phyloP scores from a whole-genome alignment of 2,797 vertebrate species.

The Margarornis squamiger region DNA sequence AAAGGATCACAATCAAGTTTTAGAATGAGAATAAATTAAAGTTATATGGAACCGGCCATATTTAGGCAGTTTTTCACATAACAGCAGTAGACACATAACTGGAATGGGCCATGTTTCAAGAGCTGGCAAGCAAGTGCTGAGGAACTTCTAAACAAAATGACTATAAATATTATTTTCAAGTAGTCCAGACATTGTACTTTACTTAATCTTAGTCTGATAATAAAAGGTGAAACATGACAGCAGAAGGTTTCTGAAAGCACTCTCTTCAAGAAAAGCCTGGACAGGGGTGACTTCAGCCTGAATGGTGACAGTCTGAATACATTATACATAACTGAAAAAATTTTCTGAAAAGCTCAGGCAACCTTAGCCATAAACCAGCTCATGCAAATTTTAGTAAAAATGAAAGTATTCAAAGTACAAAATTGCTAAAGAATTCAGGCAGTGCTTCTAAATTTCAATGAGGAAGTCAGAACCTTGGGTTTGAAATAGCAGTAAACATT shows the following conservation, averaged over 20 bases:
- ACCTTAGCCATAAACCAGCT: neutral
- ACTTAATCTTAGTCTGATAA: neutral
- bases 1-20: constrained; percentile 28
- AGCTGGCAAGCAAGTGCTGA: neutral
- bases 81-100: neutral
- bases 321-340: neutral
- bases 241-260: neutral
- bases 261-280: neutral
- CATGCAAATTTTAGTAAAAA: neutral
- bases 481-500: neutral
- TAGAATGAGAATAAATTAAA: constrained; percentile 18
- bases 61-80: neutral
- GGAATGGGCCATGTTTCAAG: neutral
- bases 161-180: neutral
- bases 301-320: neutral
- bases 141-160: neutral
- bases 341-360: neutral
- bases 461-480: neutral
- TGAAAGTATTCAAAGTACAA: neutral
- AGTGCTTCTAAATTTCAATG: neutral
- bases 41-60: neutral
- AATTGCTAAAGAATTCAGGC: neutral
- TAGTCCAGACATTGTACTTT: neutral
- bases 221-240: neutral
- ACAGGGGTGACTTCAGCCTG: neutral